Evolutionary conservation across 2,113 vertebrate species (phyloP), one percentile per base, ranked within the genome.

Genomic region (Ploceus nigricollis): DNA sequence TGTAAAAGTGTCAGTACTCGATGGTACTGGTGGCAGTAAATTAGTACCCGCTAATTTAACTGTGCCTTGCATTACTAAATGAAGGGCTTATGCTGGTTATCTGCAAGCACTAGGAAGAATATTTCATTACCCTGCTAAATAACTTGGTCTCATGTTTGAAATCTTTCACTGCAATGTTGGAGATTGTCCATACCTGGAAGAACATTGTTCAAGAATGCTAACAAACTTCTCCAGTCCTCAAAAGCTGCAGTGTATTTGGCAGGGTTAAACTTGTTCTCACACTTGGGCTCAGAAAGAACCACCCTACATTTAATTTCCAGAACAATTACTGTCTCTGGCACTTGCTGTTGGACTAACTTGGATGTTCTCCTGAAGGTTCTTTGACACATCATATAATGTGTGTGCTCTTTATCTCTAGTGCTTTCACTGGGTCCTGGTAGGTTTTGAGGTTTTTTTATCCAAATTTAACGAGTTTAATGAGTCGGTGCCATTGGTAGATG

Each of bases 241-340:
- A 0, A 17, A 61, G 10, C 3, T 35, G 27, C 39, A 39, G 24
- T 27, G 27, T 9, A 56, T 25, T 73, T 13, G 0, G 5, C 1
- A 3, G 11, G 15, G n/a, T 56, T 76, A 47, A 87, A 85, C 13
- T 53, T 9, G 1, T 40, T 72, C 18, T 71, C 30, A 48, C 28
- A 15, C 24, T 58, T 54, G 10, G 5, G 22, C 60, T 94, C 24
- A 53, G 75, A 76, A 73, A 37, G 28, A 39, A 53, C 6, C 33
- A 69, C 20, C 18, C 28, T 25, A 19, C 15, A 7, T n/a, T 51
- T 54, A 50, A 28, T 51, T 79, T 37, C 39, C 20, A 53, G 68
- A 90, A 33, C 8, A 25, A 8, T 72, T 73, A 39, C 4, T 1
- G 2, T 69, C 28, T 82, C 23, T 53, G 63, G 8, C 15, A 11